Percentiles rank a stretch among this genome's conserved stretches.
These are phyloP conservation scores for Trogon surrucura DNA, from an alignment of 2,113 vertebrate genomes.

Conservation along the genomic window DNA sequence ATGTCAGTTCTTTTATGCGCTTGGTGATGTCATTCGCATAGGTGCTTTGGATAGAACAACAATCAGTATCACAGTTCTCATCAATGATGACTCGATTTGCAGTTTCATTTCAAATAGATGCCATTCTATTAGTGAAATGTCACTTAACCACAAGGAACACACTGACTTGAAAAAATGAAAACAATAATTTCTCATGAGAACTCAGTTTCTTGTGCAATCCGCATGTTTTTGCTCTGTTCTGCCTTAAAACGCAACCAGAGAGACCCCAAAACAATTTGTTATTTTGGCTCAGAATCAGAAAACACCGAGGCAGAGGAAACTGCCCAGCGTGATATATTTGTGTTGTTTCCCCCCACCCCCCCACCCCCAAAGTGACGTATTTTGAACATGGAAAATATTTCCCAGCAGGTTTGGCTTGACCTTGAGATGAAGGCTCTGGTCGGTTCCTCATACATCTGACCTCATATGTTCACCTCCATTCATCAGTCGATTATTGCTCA, in stretches of 20 bases:
- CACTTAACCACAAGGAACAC: background rate
- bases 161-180: background rate
- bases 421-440: background rate
- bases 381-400: background rate
- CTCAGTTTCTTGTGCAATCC: background rate
- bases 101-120: background rate
- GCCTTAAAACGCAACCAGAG: background rate
- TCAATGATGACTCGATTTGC: background rate
- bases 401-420: background rate
- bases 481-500: background rate
- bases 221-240: background rate
- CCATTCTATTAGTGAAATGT: background rate
- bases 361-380: background rate
- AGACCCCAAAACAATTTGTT: background rate
- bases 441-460: background rate
- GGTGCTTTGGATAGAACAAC: background rate
- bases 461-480: background rate
- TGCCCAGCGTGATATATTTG: background rate
- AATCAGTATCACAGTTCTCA: background rate
- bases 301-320: background rate
- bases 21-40: background rate
- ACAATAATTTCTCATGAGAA: background rate
- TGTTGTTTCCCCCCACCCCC: background rate
- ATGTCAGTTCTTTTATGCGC: constrained; percentile 1
- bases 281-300: background rate